These are phyloP conservation scores for Ceratitis capitata DNA, from an alignment of 1,140 invertebrate genomes.

Conservation along the genomic window DNA sequence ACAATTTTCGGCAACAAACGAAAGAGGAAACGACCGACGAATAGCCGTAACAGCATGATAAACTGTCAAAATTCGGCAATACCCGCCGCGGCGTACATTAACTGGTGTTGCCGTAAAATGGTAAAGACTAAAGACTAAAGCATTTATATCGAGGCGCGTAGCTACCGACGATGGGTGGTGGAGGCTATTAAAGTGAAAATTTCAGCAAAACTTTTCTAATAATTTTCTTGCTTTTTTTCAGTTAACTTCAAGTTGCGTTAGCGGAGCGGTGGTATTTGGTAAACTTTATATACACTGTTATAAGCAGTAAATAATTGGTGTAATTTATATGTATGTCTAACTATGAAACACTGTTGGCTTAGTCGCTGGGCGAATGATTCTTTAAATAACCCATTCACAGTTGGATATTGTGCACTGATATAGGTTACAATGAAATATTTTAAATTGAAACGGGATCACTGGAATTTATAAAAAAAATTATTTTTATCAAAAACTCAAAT, in stretches of 20 bases:
- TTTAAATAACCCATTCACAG: no score
- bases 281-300: background rate
- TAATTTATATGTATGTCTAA: no score
- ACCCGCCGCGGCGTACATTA: background rate
- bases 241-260: background rate
- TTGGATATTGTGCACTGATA: no score
- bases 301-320: background rate
- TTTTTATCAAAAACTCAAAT: no score
- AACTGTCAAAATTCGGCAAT: background rate
- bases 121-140: background rate
- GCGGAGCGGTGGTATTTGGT: background rate
- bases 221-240: background rate
- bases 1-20: background rate
- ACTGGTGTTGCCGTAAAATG: background rate
- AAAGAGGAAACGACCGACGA: background rate
- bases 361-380: no score
- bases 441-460: no score
- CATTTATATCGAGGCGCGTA: background rate
- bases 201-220: background rate
- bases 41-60: background rate
- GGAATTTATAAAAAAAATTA: no score
- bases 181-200: background rate
- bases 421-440: no score
- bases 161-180: background rate
- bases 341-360: no score